These are phyloP conservation scores for Leptogaster cylindrica DNA, from an alignment of 2,888 invertebrate genomes.

Conservation along the genomic window DNA sequence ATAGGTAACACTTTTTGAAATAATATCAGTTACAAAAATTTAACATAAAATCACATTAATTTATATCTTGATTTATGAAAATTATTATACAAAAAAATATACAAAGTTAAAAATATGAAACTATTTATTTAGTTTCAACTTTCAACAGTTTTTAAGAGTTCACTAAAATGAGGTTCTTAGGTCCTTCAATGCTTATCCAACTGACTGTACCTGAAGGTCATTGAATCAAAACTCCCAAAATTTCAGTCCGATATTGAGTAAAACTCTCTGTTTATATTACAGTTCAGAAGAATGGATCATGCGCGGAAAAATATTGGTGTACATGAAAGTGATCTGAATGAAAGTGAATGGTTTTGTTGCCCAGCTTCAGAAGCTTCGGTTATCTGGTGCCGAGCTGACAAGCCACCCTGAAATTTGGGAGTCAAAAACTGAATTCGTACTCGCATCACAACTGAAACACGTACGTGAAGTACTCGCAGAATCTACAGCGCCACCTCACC, in stretches of 20 bases:
- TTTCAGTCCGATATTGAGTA: background rate
- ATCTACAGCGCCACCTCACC: slow-evolving; percentile 6
- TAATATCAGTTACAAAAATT: too few species aligned
- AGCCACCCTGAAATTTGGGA: background rate
- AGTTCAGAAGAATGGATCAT: background rate
- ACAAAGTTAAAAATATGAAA: too few species aligned
- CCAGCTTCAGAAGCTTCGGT: slow-evolving; percentile 14
- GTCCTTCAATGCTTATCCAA: too few species aligned
- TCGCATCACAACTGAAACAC: background rate
- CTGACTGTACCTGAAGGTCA: slow-evolving; percentile 5
- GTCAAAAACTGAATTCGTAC: background rate
- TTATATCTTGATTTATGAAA: too few species aligned
- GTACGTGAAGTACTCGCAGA: background rate
- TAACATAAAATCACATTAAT: too few species aligned
- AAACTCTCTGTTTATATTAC: slow-evolving; percentile 20
- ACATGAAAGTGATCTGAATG: slow-evolving; percentile 13
- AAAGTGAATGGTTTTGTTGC: slow-evolving; percentile 14
- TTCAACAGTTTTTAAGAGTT: too few species aligned
- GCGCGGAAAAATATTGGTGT: background rate
- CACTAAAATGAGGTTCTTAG: too few species aligned
- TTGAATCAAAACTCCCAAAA: background rate
- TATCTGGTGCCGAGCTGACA: background rate
- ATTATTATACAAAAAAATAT: too few species aligned
- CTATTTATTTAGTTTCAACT: too few species aligned
- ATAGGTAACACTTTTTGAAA: too few species aligned